phyloP scores from a whole-genome alignment of 2,797 vertebrate species.

The Gallirallus australis region DNA sequence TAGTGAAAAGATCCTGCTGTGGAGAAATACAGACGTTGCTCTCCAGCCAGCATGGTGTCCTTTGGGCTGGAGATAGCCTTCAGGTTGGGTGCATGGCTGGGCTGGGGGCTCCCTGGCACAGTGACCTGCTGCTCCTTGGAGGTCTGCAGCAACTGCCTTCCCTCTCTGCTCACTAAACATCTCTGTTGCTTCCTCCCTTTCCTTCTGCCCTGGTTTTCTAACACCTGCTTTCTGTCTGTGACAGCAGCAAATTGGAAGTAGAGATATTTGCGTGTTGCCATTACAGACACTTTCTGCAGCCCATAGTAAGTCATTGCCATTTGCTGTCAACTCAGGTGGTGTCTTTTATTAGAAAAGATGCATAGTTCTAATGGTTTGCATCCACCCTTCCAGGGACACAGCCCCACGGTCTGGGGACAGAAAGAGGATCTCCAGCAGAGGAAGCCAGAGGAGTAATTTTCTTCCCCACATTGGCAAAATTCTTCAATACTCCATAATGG shows the following conservation, averaged over 20 bases:
- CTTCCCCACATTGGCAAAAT: not conserved
- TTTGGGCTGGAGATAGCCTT: accelerated
- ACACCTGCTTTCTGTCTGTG: not conserved
- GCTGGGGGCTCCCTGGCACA: not conserved
- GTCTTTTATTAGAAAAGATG: not conserved
- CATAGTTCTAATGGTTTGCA: not conserved
- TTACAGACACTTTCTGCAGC: not conserved
- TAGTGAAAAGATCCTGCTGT: not conserved
- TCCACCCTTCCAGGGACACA: not conserved
- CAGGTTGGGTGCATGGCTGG: not conserved
- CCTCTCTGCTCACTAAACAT: not conserved
- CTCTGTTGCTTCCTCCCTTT: not conserved
- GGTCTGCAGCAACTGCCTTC: not conserved
- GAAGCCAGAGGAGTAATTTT: not conserved
- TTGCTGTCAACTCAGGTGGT: not conserved
- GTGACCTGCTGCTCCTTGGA: accelerated
- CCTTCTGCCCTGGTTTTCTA: not conserved
- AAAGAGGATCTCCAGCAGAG: not conserved
- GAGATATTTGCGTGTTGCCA: accelerated
- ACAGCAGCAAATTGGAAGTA: not conserved
- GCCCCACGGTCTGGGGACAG: not conserved
- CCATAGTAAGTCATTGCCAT: not conserved
- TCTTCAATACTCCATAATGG: not conserved
- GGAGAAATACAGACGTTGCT: not conserved
- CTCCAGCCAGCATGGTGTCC: not conserved